These are phyloP conservation scores for Benitochromis conjunctus DNA, from an alignment of 2,113 vertebrate genomes.

Conservation along the genomic window DNA sequence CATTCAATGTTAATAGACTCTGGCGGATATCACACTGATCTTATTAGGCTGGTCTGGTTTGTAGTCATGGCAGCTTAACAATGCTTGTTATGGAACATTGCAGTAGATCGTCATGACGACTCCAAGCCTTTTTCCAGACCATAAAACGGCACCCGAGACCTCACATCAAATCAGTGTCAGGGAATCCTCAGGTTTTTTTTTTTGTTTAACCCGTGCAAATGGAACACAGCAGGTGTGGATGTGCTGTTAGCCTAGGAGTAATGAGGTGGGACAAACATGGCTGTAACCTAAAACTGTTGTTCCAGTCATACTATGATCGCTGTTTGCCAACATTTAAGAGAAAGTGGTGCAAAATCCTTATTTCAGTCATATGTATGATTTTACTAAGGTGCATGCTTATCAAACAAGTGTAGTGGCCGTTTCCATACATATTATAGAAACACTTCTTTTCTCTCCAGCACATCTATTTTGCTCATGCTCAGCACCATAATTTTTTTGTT, in stretches of 20 bases:
- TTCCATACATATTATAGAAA: neutral
- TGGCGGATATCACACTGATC: constrained; percentile 54
- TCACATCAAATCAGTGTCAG: constrained; percentile 35
- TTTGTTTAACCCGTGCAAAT: neutral
- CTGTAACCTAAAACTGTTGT: neutral
- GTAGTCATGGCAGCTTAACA: constrained; percentile 52
- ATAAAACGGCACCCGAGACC: constrained; percentile 57
- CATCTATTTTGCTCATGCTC: neutral
- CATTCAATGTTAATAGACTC: constrained; percentile 44
- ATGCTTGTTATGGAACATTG: constrained; percentile 66
- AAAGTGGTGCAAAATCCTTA: neutral
- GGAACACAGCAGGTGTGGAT: neutral
- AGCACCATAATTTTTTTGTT: neutral
- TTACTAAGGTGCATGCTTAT: neutral
- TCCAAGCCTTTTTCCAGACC: constrained; percentile 27
- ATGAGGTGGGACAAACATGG: neutral
- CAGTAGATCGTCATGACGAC: constrained; percentile 49
- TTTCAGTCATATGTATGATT: neutral
- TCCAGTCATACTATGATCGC: neutral
- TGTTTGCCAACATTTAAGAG: neutral
- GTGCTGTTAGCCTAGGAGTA: neutral
- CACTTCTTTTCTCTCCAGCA: neutral
- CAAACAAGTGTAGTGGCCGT: neutral
- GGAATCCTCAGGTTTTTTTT: neutral
- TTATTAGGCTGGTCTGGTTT: constrained; percentile 46